These are phyloP conservation scores for Sinohyriopsis cumingii DNA, from an alignment of 2,888 invertebrate genomes.

Conservation along the genomic window DNA sequence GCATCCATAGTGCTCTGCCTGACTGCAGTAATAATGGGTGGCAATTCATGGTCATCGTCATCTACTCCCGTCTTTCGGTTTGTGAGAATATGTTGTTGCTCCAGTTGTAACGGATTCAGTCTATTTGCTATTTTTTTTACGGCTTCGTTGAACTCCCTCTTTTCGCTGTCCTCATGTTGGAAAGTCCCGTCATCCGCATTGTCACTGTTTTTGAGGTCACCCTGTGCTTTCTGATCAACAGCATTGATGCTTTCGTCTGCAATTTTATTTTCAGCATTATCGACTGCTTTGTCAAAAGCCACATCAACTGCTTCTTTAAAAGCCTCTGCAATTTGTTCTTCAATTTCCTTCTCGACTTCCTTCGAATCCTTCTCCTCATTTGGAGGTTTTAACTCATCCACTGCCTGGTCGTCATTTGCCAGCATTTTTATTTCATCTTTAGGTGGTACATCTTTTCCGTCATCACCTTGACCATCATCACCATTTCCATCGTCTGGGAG, in stretches of 20 bases:
- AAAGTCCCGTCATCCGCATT: neutral
- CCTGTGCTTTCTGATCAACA: conserved; percentile 4
- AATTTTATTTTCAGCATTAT: conserved; percentile 3
- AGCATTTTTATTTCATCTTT: conserved; percentile 1
- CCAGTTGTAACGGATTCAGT: conserved; percentile 20
- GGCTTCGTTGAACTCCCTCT: conserved; percentile 20
- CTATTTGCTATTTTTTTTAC: conserved; percentile 20
- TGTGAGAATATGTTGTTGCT: conserved; percentile 8
- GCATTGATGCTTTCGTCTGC: conserved; percentile 1
- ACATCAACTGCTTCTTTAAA: conserved; percentile 17
- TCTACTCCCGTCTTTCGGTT: conserved; percentile 9
- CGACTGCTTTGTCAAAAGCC: conserved; percentile 7
- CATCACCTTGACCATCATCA: conserved; percentile 4
- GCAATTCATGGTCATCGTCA: conserved; percentile 40
- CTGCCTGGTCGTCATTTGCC: neutral
- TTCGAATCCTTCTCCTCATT: conserved; percentile 15
- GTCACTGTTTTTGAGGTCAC: neutral
- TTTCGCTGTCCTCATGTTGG: conserved; percentile 6
- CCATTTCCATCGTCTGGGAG: neutral
- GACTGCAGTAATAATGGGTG: conserved; percentile 42
- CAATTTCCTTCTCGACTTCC: conserved; percentile 27
- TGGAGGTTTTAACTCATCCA: conserved; percentile 4
- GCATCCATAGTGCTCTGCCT: conserved; percentile 26
- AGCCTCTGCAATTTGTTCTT: conserved; percentile 21
- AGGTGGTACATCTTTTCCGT: conserved; percentile 2